Percentiles rank a stretch among this genome's conserved stretches.
These are phyloP conservation scores for Eristalinus sepulchralis DNA, from an alignment of 2,888 invertebrate species.

Conservation along the genomic window DNA sequence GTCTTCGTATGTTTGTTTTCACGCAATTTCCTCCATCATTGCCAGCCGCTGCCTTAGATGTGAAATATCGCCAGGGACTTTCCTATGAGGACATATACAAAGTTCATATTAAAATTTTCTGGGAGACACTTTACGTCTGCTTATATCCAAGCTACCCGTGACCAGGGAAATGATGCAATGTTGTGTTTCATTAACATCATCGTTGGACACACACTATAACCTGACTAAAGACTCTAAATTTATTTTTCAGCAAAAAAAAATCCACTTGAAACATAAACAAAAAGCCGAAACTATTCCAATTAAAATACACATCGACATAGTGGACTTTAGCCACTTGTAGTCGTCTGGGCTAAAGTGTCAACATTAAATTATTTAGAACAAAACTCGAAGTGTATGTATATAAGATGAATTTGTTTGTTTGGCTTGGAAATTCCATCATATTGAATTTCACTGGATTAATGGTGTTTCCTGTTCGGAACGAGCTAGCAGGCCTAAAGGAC, in stretches of 20 bases:
- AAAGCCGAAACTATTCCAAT: constrained; percentile 10
- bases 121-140: neutral
- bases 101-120: no score
- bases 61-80: no score
- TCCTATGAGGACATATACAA: no score
- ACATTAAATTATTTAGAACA: neutral
- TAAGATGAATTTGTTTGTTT: neutral
- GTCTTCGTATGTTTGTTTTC: no score
- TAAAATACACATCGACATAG: neutral
- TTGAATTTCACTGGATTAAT: no score
- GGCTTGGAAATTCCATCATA: neutral
- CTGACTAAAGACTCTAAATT: constrained; percentile 2
- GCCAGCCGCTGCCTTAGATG: no score
- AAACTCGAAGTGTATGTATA: neutral
- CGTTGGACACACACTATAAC: no score
- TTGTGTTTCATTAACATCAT: constrained; percentile 1
- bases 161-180: constrained; percentile 28
- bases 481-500: no score
- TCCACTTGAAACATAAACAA: neutral
- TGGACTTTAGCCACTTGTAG: neutral
- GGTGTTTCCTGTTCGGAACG: no score
- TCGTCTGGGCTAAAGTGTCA: neutral
- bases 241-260: constrained; percentile 1
- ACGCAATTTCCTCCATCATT: no score
- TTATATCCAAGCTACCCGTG: neutral